These are phyloP conservation scores for Coelinius sp. DNA, from an alignment of 2,888 invertebrate genomes.

Conservation along the genomic window DNA sequence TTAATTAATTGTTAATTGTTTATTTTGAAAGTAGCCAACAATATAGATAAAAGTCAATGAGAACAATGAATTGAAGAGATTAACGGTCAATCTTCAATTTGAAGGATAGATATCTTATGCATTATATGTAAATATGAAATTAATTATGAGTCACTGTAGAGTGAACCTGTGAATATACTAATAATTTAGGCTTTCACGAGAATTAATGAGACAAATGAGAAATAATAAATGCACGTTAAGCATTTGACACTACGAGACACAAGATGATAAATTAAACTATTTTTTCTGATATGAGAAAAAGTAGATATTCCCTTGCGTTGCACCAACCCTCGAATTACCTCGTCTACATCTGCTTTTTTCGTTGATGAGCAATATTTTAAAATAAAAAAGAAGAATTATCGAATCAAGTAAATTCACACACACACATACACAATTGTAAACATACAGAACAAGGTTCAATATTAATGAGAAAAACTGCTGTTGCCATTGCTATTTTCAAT, in stretches of 20 bases:
- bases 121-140: slow-evolving; percentile 42
- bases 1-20: slow-evolving; percentile 4
- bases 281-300: slow-evolving; percentile 49
- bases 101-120: slow-evolving; percentile 47
- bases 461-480: slow-evolving; percentile 11
- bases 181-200: slow-evolving; percentile 24
- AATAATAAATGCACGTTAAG: too few relatives aligned
- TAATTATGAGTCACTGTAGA: background rate
- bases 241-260: background rate
- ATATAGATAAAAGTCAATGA: slow-evolving; percentile 32
- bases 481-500: slow-evolving; percentile 26
- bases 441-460: slow-evolving; percentile 44
- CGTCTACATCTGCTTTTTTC: slow-evolving; percentile 14
- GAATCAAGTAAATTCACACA: background rate
- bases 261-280: slow-evolving; percentile 45
- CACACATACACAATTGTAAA: slow-evolving; percentile 36
- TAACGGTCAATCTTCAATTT: slow-evolving; percentile 53
- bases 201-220: slow-evolving; percentile 36
- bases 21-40: slow-evolving; percentile 34
- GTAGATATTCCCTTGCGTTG: slow-evolving; percentile 15
- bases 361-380: slow-evolving; percentile 14
- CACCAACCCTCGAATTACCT: slow-evolving; percentile 3
- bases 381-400: background rate
- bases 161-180: slow-evolving; percentile 27
- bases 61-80: slow-evolving; percentile 38